These are phyloP conservation scores for Anastatus disparis DNA, from an alignment of 1,140 invertebrate species.

Conservation along the genomic window DNA sequence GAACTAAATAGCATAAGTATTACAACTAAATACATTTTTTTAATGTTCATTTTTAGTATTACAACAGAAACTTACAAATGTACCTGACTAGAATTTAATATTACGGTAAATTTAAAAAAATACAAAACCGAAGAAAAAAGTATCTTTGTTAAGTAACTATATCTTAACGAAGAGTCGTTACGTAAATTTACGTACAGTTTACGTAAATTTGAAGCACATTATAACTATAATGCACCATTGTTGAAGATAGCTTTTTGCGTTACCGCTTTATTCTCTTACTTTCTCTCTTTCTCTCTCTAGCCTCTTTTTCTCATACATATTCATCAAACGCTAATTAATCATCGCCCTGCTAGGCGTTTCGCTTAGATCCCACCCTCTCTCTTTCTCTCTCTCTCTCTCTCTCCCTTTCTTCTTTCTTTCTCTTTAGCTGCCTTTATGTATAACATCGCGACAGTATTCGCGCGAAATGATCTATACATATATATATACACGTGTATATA, in stretches of 20 bases:
- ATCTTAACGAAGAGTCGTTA: neutral
- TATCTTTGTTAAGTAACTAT: no score
- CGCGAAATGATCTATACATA: conserved; percentile 3
- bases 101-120: no score
- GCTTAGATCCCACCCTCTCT: conserved; percentile 42
- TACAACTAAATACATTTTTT: no score
- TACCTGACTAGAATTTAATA: no score
- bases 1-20: no score
- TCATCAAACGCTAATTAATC: conserved; percentile 67
- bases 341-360: conserved; percentile 54
- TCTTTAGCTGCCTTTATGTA: neutral
- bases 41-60: no score
- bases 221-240: conserved; percentile 4
- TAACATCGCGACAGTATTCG: conserved; percentile 25
- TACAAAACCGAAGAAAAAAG: no score
- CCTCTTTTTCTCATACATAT: conserved; percentile 57
- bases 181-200: no score
- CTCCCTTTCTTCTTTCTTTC: neutral
- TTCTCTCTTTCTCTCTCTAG: conserved; percentile 32
- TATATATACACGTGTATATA: conserved; percentile 2
- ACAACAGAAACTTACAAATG: no score
- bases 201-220: neutral
- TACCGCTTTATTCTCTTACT: conserved; percentile 36
- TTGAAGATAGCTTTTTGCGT: conserved; percentile 30
- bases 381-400: neutral